phyloP scores from a whole-genome alignment of 2,113 vertebrate genomes.

The Corythornis cristatus region DNA sequence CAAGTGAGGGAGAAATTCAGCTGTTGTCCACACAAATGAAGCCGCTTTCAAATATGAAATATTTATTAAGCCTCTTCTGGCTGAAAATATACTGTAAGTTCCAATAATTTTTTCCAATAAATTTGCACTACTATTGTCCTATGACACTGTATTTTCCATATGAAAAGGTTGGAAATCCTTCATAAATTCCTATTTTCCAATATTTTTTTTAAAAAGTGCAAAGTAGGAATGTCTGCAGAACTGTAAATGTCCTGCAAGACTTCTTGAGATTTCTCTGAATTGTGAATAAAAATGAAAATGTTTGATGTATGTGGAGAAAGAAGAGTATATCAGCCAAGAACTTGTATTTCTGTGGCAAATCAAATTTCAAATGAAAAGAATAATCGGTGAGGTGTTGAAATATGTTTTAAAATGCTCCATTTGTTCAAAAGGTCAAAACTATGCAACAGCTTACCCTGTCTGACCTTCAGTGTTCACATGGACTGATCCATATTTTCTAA shows the following conservation, averaged over 20 bases:
- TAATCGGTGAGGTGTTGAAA: background rate
- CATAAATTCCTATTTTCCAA: background rate
- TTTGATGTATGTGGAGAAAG: background rate
- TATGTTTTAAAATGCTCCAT: rapidly evolving
- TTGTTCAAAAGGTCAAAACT: background rate
- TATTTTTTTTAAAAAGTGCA: background rate
- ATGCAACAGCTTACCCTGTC: background rate
- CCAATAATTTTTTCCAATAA: background rate
- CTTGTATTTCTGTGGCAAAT: background rate
- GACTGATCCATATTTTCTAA: background rate
- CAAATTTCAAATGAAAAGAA: background rate
- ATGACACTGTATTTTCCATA: background rate
- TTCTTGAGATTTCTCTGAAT: background rate
- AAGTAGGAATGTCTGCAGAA: background rate
- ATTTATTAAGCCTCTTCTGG: background rate
- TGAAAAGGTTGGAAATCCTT: background rate
- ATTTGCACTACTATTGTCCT: background rate
- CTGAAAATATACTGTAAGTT: background rate
- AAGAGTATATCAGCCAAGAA: background rate
- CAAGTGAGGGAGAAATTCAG: background rate
- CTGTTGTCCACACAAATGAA: background rate
- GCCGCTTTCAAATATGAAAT: background rate
- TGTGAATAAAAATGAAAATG: background rate
- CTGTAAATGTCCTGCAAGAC: background rate
- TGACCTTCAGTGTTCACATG: background rate